These are phyloP conservation scores for Ecliptopera silaceata DNA, from an alignment of 2,888 invertebrate genomes.

Conservation along the genomic window DNA sequence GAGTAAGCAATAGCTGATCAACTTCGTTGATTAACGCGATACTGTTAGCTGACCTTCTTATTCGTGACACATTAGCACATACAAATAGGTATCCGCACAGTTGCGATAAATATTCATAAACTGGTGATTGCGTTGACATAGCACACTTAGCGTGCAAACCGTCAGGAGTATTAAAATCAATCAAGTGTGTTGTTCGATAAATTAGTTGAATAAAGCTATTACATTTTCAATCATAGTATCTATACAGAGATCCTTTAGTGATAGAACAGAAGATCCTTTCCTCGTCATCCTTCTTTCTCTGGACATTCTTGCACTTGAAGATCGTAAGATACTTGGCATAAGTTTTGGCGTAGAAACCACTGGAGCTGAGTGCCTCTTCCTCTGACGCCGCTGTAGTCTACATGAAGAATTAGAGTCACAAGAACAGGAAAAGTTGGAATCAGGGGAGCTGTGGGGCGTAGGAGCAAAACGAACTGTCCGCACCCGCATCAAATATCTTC, in stretches of 20 bases:
- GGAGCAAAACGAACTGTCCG: constrained; percentile 65
- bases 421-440: constrained; percentile 32
- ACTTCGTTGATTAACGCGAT: constrained; percentile 50
- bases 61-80: constrained; percentile 45
- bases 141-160: constrained; percentile 16
- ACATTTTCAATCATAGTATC: constrained; percentile 82
- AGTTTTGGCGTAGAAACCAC: constrained; percentile 22
- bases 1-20: constrained; percentile 47
- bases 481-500: constrained; percentile 45
- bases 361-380: constrained; percentile 30
- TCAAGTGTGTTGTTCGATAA: not conserved
- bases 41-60: constrained; percentile 66
- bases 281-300: constrained; percentile 47
- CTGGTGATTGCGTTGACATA: constrained; percentile 27
- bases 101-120: constrained; percentile 35
- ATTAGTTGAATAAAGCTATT: constrained; percentile 2
- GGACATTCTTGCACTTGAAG: constrained; percentile 35
- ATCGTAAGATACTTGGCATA: constrained; percentile 35
- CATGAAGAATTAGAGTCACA: constrained; percentile 41
- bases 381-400: constrained; percentile 45
- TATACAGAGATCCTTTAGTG: constrained; percentile 80
- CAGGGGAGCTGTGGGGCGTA: constrained; percentile 59
- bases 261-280: constrained; percentile 68
- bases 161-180: not conserved
- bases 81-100: constrained; percentile 38